phyloP scores from a whole-genome alignment of 92 coral and sea anemone genomes.

The Phenganax stokvisi region DNA sequence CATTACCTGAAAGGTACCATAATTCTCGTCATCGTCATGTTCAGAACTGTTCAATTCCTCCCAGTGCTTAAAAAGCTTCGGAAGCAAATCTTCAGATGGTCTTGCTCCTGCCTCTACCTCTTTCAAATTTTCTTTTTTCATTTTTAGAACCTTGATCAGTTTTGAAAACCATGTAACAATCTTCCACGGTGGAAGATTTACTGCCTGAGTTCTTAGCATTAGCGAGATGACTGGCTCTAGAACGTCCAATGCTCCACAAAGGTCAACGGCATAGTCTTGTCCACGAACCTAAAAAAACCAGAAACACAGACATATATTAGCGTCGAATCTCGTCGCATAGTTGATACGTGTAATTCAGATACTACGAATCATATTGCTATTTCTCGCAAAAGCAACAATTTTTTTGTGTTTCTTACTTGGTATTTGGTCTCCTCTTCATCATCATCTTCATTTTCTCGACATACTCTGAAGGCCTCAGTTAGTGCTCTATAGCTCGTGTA shows the following conservation, averaged over 20 bases:
- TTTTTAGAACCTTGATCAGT: neutral
- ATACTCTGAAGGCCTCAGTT: slow-evolving; percentile 21
- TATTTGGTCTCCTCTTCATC: slow-evolving; percentile 16
- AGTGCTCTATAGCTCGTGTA: slow-evolving; percentile 17
- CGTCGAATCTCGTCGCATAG: no score
- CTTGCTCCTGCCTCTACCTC: neutral
- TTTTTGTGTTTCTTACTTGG: neutral
- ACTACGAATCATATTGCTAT: neutral
- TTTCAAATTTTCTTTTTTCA: neutral
- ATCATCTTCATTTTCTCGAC: slow-evolving; percentile 23
- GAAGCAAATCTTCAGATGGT: neutral
- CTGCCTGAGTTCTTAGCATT: slow-evolving; percentile 13
- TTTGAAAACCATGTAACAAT: neutral
- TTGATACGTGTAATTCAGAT: no score
- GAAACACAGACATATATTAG: neutral
- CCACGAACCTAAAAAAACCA: slow-evolving; percentile 23
- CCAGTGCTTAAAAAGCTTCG: slow-evolving; percentile 15
- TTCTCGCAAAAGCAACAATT: neutral
- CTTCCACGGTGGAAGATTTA: slow-evolving; percentile 9
- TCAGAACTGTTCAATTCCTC: slow-evolving; percentile 18
- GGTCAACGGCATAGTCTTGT: slow-evolving; percentile 21
- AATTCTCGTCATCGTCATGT: neutral
- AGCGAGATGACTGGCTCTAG: neutral
- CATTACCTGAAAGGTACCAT: slow-evolving; percentile 20
- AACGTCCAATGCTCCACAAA: slow-evolving; percentile 13